These are phyloP conservation scores for Propithecus deckenii DNA, from an alignment of 2,797 vertebrate species.

Conservation along the genomic window DNA sequence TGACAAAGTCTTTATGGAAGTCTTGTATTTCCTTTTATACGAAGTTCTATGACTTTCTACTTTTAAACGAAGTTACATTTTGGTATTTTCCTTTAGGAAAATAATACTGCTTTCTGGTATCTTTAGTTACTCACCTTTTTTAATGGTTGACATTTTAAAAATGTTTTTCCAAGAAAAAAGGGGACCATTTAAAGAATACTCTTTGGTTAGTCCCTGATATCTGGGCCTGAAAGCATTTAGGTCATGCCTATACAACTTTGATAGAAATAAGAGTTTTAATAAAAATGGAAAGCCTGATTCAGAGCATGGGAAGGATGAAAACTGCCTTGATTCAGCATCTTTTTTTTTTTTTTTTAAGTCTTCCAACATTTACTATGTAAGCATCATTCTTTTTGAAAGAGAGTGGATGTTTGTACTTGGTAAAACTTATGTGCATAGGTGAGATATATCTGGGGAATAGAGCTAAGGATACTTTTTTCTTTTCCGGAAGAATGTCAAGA, in stretches of 20 bases:
- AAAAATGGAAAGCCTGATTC: background rate
- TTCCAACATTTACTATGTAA: background rate
- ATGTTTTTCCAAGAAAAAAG: background rate
- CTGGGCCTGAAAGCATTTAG: background rate
- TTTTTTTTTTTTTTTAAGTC: background rate
- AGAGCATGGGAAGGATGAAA: background rate
- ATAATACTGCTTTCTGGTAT: background rate
- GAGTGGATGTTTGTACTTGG: background rate
- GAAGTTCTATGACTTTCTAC: background rate
- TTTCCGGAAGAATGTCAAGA: background rate
- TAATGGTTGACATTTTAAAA: background rate
- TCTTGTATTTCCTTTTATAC: background rate
- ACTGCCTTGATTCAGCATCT: background rate
- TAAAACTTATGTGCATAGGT: background rate
- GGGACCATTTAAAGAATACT: background rate
- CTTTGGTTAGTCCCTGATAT: background rate
- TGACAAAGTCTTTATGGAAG: background rate
- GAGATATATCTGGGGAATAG: background rate
- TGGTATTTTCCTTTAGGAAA: background rate
- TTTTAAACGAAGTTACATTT: conserved; percentile 25
- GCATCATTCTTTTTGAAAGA: background rate
- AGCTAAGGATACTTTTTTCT: background rate
- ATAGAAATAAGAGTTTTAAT: conserved; percentile 29
- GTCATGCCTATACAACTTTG: background rate
- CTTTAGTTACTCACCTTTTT: background rate